Conservation (phyloP, 2,888 invertebrate species). For the Salpingus planirostris region DNA sequence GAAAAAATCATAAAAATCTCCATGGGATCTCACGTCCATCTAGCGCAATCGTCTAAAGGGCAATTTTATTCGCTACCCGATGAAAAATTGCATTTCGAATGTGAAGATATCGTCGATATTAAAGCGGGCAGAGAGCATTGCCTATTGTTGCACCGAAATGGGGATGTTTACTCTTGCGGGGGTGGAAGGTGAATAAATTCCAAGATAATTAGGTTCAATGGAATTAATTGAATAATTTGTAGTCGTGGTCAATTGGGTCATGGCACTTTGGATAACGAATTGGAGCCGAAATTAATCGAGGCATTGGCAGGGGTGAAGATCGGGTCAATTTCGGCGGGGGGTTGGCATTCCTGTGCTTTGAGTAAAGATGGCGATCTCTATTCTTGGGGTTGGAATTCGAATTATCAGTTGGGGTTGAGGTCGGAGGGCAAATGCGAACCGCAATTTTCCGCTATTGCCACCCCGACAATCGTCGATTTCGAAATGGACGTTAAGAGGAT, state of each 20-base stretch:
- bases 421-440: slow-evolving; percentile 33
- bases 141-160: slow-evolving; percentile 57
- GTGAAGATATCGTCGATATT: slow-evolving; percentile 52
- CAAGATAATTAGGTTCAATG: no score
- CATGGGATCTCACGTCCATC: slow-evolving; percentile 42
- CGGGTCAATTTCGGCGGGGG: slow-evolving; percentile 63
- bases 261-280: slow-evolving; percentile 54
- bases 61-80: slow-evolving; percentile 56
- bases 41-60: slow-evolving; percentile 44
- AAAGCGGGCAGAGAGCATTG: slow-evolving; percentile 77
- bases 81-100: slow-evolving; percentile 47
- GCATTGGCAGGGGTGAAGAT: slow-evolving; percentile 70
- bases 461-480: slow-evolving; percentile 46
- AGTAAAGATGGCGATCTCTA: slow-evolving; percentile 77
- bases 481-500: slow-evolving; percentile 44
- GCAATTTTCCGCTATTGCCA: slow-evolving; percentile 40
- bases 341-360: slow-evolving; percentile 79
- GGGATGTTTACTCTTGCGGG: slow-evolving; percentile 75
- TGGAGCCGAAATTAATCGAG: slow-evolving; percentile 56
- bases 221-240: slow-evolving; percentile 9
- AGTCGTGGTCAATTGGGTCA: slow-evolving; percentile 86
- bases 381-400: slow-evolving; percentile 86
- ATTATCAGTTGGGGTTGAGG: slow-evolving; percentile 71
- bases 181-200: slow-evolving; percentile 65
- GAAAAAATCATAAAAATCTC: slow-evolving; percentile 40